phyloP scores from a whole-genome alignment of 2,797 vertebrate species.

The Ptychadena robeensis region DNA sequence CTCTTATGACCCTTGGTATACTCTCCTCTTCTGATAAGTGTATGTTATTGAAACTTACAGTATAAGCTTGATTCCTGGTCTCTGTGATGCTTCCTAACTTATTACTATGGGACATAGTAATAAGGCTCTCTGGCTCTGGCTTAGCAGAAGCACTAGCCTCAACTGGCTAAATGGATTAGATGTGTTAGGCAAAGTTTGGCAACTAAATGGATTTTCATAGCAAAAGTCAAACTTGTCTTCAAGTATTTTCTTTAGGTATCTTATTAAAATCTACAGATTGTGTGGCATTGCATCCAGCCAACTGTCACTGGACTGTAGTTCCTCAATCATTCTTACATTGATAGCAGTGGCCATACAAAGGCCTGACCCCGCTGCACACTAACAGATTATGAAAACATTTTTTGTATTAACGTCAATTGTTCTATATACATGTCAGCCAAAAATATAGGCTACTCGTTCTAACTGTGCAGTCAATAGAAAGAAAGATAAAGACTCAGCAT shows the following conservation, averaged over 20 bases:
- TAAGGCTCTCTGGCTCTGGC: slow-evolving; percentile 61
- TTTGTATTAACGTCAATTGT: neutral
- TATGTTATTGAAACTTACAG: slow-evolving; percentile 39
- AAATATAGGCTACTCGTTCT: neutral
- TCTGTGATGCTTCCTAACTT: slow-evolving; percentile 60
- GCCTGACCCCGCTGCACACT: neutral
- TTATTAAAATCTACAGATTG: neutral
- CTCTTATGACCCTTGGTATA: neutral
- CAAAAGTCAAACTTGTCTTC: neutral
- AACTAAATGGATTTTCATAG: neutral
- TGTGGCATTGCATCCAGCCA: neutral
- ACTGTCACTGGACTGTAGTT: neutral
- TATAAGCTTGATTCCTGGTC: slow-evolving; percentile 53
- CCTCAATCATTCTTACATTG: neutral
- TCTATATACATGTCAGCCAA: neutral
- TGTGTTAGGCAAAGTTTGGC: slow-evolving; percentile 56
- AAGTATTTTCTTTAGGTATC: neutral
- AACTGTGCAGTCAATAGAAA: neutral
- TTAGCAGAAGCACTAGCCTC: slow-evolving; percentile 68
- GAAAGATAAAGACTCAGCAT: neutral
- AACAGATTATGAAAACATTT: neutral
- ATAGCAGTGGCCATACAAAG: neutral
- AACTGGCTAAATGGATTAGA: slow-evolving; percentile 71
- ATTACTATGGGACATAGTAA: slow-evolving; percentile 69
- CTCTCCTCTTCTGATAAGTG: slow-evolving; percentile 17